These are phyloP conservation scores for Leptinotarsa undecemlineata DNA, from an alignment of 1,140 invertebrate genomes.

Conservation along the genomic window DNA sequence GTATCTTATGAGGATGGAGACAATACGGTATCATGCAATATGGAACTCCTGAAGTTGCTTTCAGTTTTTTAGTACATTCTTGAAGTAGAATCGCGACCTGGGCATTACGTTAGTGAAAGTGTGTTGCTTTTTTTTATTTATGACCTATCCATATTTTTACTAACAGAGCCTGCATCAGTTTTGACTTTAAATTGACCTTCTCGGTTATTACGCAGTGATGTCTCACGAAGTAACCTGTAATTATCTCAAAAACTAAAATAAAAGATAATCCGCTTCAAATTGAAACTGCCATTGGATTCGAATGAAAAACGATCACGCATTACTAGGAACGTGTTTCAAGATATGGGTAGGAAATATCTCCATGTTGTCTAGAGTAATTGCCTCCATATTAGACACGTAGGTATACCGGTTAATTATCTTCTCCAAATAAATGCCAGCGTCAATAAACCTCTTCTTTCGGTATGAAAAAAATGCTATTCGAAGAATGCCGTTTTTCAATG, in stretches of 20 bases:
- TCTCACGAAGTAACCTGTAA: not conserved
- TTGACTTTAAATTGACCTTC: not conserved
- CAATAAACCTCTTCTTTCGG: constrained; percentile 15
- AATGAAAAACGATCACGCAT: constrained; percentile 9
- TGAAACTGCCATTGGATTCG: constrained; percentile 11
- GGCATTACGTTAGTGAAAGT: too few species aligned
- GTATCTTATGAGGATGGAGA: too few species aligned
- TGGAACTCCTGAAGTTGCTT: too few species aligned
- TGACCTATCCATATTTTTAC: too few species aligned
- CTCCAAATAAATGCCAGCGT: constrained; percentile 21
- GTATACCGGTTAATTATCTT: constrained; percentile 14
- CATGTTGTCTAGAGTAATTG: constrained; percentile 25
- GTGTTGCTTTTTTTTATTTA: too few species aligned
- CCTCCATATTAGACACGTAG: constrained; percentile 14
- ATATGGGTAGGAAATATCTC: constrained; percentile 23
- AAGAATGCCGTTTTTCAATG: constrained; percentile 1
- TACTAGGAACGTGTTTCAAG: constrained; percentile 14
- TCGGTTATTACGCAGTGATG: not conserved
- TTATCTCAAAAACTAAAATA: not conserved
- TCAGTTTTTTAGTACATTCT: too few species aligned
- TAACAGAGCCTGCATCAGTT: not conserved
- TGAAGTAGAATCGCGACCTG: too few species aligned
- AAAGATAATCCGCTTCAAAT: constrained; percentile 2
- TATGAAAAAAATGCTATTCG: not conserved
- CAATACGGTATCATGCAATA: too few species aligned